These are phyloP conservation scores for Tetramorium parvispinum DNA, from an alignment of 1,140 invertebrate species.

Conservation along the genomic window DNA sequence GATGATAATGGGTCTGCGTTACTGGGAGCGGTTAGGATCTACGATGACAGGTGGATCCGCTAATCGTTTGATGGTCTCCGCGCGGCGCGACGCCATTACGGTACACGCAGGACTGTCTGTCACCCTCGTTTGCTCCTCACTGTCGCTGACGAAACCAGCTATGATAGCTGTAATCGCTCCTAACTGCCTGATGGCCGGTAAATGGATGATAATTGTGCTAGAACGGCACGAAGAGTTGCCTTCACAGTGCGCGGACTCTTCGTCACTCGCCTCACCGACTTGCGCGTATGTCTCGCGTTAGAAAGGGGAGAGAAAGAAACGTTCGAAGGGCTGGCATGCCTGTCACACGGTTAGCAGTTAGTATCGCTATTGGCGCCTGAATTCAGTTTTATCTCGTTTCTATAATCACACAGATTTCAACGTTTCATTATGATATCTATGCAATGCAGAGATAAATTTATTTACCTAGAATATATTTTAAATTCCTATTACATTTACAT, in stretches of 20 bases:
- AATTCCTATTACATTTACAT: not conserved
- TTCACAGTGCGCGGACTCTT: conserved; percentile 74
- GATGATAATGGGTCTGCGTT: conserved; percentile 79
- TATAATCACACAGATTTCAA: not conserved
- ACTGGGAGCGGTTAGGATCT: conserved; percentile 80
- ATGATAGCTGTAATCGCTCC: conserved; percentile 83
- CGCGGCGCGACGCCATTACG: conserved; percentile 65
- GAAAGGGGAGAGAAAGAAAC: conserved; percentile 42
- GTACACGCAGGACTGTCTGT: conserved; percentile 65
- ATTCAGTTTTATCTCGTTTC: not conserved
- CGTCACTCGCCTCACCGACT: conserved; percentile 71
- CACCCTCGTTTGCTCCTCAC: conserved; percentile 68
- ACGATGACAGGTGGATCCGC: conserved; percentile 83
- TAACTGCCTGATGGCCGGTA: conserved; percentile 84
- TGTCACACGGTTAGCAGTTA: conserved; percentile 27
- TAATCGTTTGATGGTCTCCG: conserved; percentile 80
- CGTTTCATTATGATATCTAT: not conserved
- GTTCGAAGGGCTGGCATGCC: not conserved
- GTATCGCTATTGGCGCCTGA: conserved; percentile 24
- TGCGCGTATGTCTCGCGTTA: not conserved
- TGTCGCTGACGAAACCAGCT: conserved; percentile 74
- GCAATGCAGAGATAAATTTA: not conserved
- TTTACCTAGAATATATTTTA: not conserved
- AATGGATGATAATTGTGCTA: conserved; percentile 84
- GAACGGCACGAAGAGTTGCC: conserved; percentile 68